Base-by-base conservation (phyloP, 2,113 vertebrate species). In the Gadus chalcogrammus region DNA sequence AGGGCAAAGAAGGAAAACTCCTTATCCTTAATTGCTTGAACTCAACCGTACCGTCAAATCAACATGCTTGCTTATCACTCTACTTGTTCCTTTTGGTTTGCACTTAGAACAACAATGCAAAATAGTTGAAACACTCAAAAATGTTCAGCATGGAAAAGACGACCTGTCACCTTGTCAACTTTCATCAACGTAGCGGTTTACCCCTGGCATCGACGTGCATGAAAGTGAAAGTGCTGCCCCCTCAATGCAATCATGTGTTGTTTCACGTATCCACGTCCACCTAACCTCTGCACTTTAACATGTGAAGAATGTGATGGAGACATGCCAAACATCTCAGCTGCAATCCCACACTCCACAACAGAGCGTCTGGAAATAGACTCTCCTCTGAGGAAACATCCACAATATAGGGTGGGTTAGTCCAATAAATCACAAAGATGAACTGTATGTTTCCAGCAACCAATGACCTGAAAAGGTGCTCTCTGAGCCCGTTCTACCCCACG, bases 271-370 rank as follows among this genome's bases (percentile, higher is more conserved):
- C 24, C 35, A 3, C 27, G 8, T 24, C 0, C 42, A 48, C 0
- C 76, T 86, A 83, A 86, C 88, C 82, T 85, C 81, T 91, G 89
- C 83, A 87, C 89, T 89, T 89, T 87, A 83, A 89, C 89, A 85
- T 92, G 73, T 83, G 22, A 85, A 91, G 89, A 91, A 91, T 90
- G 89, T 71, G 73, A 85, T 70, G 69, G 82, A 83, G 87, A 83
- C 64, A 78, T 82, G 81, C 79, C 74, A 84, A 84, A 81, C 5
- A 27, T 80, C 81, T 91, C 90, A 91, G 90, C 91, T 91, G 90
- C 85, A 87, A 88, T 92, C 92, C 92, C 90, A 91, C 91, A 93
- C 84, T 86, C 84, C 60, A 15, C 75, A 73, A 65, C 87, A 58
- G 67, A 18, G 66, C 0, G 1, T 61, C 88, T 79, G 68, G 82